Evolutionary conservation across 1,140 invertebrate genomes (phyloP), one percentile per base, ranked within the genome.

Genomic region (Telenomus remus): DNA sequence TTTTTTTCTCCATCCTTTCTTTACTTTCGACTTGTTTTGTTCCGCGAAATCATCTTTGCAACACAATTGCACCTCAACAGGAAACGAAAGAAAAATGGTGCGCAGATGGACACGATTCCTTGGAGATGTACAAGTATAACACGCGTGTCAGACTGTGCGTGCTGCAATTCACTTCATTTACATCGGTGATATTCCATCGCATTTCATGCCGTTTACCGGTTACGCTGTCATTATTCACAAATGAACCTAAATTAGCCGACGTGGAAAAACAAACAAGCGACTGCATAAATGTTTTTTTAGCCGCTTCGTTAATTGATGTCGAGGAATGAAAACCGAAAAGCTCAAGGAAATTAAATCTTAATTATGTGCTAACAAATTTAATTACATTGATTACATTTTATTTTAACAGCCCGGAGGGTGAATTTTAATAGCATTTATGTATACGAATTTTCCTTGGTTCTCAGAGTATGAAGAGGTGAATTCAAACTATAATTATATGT

Each of bases 51-150:
- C 65, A 47, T 78, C 59, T 69, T 65, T 19, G 54, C 59, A 70
- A 39, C 37, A 59, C 64, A 73, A 73, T 66, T 64, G 59, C 42
- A 61, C 56, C 59, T 51, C 50, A 63, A 39, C 68, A 61, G 69
- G 63, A 69, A 69, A 63, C 37, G 69, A 69, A 54, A 47, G 65
- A 78, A 65, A 60, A 55, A 44, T 66, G 43, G 48, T 37, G 51
- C 46, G 61, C 61, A 65, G 63, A 71, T 76, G 74, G 56, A 71
- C 74, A 57, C 61, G 68, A 71, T 66, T 65, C 47, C 34, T 46
- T 37, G 33, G 43, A 57, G 59, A 51, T 64, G 44, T 16, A 56
- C 51, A 57, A 53, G 57, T 63, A 63, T 63, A 63, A 54, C 60
- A 53, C 68, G 57, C 46, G 68, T 53, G 59, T 71, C 19, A 27